Evolutionary conservation across 2,888 invertebrate genomes (phyloP).

Genomic region (Tenthredo mesomela): DNA sequence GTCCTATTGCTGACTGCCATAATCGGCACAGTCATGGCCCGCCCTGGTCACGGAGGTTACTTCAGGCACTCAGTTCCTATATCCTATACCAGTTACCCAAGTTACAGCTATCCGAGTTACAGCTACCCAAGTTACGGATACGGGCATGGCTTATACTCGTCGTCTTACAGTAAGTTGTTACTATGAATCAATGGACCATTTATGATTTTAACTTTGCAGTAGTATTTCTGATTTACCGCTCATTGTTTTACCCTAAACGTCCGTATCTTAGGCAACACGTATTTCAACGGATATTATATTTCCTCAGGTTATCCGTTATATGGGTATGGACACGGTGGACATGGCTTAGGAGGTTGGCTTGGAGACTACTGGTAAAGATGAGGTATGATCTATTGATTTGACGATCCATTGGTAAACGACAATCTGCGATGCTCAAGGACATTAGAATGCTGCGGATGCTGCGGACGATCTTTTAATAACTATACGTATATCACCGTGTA

Average conservation of each 20-base stretch:
- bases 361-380: conserved; percentile 34
- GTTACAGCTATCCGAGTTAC: conserved; percentile 60
- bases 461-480: conserved; percentile 43
- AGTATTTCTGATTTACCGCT: neutral
- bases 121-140: conserved; percentile 63
- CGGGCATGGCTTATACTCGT: conserved; percentile 59
- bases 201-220: neutral
- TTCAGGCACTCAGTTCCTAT: conserved; percentile 57
- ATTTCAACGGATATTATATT: neutral
- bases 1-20: conserved; percentile 66
- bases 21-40: conserved; percentile 64
- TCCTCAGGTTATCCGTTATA: conserved; percentile 65
- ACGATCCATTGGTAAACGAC: conserved; percentile 26
- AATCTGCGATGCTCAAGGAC: conserved; percentile 34
- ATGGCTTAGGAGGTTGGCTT: conserved; percentile 31
- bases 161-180: conserved; percentile 56
- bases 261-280: conserved; percentile 30
- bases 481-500: conserved; percentile 39
- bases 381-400: neutral
- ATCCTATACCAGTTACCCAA: conserved; percentile 63
- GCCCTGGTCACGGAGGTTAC: conserved; percentile 68
- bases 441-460: conserved; percentile 25
- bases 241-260: neutral
- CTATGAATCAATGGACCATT: neutral
- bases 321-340: conserved; percentile 64